Evolutionary conservation across 1,140 invertebrate genomes (phyloP).

Genomic region (fruit fly (Drosophila melanogaster)): DNA sequence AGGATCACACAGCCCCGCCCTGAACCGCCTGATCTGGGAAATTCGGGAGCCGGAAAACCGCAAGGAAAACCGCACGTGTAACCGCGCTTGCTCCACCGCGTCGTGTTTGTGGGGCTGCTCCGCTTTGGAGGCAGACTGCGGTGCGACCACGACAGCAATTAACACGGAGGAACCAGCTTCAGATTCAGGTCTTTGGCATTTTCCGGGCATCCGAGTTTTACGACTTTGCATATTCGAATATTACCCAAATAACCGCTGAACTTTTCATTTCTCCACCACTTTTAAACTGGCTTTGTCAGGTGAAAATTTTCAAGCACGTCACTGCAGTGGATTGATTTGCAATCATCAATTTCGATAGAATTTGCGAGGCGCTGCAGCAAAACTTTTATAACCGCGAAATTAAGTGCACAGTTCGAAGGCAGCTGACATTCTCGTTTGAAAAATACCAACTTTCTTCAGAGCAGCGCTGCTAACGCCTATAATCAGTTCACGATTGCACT

Average conservation of each 20-base stretch:
- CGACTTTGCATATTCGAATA: conserved; percentile 33
- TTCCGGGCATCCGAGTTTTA: conserved; percentile 15
- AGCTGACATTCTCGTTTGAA: conserved; percentile 16
- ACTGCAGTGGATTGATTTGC: conserved; percentile 48
- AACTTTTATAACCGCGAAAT: conserved; percentile 39
- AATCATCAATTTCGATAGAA: conserved; percentile 73
- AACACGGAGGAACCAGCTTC: conserved; percentile 58
- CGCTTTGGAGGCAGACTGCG: conserved; percentile 15
- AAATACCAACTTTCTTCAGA: not conserved
- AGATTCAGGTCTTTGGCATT: conserved; percentile 37
- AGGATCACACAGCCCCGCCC: not conserved
- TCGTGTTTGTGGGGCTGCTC: conserved; percentile 43
- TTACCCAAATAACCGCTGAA: conserved; percentile 3
- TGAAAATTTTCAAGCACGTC: conserved; percentile 22
- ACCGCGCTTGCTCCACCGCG: conserved; percentile 14
- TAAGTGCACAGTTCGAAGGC: conserved; percentile 40
- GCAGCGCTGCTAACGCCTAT: conserved; percentile 1
- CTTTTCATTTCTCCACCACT: conserved; percentile 19
- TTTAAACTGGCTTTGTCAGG: conserved; percentile 25
- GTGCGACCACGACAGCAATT: conserved; percentile 59
- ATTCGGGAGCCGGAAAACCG: conserved; percentile 10
- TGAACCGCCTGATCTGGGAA: conserved; percentile 9
- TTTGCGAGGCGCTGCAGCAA: conserved; percentile 21
- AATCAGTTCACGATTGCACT: conserved; percentile 1
- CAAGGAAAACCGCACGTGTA: conserved; percentile 21